These are phyloP conservation scores for Acridotheres tristis DNA, from an alignment of 2,797 vertebrate species.

Conservation along the genomic window DNA sequence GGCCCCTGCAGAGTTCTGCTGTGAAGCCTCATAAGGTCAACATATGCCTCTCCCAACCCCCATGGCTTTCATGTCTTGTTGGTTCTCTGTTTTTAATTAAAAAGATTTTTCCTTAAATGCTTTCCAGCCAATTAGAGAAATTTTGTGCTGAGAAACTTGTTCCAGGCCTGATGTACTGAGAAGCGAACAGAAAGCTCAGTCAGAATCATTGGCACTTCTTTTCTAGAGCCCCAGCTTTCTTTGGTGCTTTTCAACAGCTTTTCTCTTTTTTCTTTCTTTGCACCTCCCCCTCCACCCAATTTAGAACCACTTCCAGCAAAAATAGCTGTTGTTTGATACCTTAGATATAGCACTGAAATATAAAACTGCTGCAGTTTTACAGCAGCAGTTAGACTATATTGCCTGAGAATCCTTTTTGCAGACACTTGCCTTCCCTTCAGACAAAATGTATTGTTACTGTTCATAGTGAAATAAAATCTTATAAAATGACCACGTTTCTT, in stretches of 20 bases:
- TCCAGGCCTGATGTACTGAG: conserved; percentile 41
- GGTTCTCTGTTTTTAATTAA: conserved; percentile 71
- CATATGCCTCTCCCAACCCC: conserved; percentile 67
- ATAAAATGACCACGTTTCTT: not conserved
- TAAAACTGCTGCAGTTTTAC: not conserved
- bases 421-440: not conserved
- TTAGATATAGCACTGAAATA: not conserved
- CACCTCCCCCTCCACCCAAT: not conserved
- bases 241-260: conserved; percentile 36
- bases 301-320: conserved; percentile 16
- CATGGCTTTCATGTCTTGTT: conserved; percentile 57
- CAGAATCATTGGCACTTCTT: conserved; percentile 32
- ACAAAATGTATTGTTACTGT: not conserved
- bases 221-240: conserved; percentile 37
- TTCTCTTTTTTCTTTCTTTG: not conserved
- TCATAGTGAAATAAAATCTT: not conserved
- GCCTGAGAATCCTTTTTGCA: not conserved
- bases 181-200: conserved; percentile 57
- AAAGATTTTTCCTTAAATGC: conserved; percentile 64
- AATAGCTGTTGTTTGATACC: conserved; percentile 9
- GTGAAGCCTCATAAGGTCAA: conserved; percentile 69
- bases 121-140: conserved; percentile 67
- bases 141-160: conserved; percentile 59
- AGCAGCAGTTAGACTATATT: not conserved
- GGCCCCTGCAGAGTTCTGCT: conserved; percentile 66